phyloP scores from a whole-genome alignment of 2,113 vertebrate genomes.

The Pseudopipra pipra region DNA sequence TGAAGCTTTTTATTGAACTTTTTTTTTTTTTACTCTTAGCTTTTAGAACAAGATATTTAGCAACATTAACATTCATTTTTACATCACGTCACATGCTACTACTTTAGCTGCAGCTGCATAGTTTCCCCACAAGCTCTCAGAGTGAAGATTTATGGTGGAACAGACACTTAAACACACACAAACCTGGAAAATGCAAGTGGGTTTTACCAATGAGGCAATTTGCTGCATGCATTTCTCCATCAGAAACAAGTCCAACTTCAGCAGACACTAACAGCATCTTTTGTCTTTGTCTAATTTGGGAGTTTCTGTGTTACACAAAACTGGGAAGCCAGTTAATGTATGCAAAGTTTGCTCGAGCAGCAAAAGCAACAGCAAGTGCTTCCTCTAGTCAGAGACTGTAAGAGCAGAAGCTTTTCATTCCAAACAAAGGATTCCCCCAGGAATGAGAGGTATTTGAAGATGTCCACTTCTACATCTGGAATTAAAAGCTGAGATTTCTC shows the following conservation, averaged over 20 bases:
- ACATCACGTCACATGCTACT: background rate
- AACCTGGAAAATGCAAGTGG: background rate
- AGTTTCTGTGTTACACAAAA: background rate
- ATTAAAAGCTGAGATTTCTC: conserved; percentile 46
- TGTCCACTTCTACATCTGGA: conserved; percentile 9
- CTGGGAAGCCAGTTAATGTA: conserved; percentile 3
- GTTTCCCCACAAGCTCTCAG: background rate
- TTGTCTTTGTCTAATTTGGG: conserved; percentile 25
- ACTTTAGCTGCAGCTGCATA: background rate
- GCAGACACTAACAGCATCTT: conserved; percentile 16
- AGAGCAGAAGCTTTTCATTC: conserved; percentile 30
- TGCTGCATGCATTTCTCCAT: background rate
- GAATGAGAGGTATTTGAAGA: conserved; percentile 6
- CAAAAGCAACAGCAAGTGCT: conserved; percentile 2
- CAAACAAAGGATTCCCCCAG: conserved; percentile 28
- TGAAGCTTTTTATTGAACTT: background rate
- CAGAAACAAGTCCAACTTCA: background rate
- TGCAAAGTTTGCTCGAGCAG: background rate
- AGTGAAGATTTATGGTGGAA: background rate
- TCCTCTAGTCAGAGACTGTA: background rate
- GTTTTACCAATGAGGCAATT: background rate
- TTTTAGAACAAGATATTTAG: conserved; percentile 17
- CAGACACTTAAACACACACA: background rate
- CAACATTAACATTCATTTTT: background rate
- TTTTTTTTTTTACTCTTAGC: background rate